Base-by-base conservation (phyloP, 2,888 invertebrate species). In the Aspidiotus rigidus region DNA sequence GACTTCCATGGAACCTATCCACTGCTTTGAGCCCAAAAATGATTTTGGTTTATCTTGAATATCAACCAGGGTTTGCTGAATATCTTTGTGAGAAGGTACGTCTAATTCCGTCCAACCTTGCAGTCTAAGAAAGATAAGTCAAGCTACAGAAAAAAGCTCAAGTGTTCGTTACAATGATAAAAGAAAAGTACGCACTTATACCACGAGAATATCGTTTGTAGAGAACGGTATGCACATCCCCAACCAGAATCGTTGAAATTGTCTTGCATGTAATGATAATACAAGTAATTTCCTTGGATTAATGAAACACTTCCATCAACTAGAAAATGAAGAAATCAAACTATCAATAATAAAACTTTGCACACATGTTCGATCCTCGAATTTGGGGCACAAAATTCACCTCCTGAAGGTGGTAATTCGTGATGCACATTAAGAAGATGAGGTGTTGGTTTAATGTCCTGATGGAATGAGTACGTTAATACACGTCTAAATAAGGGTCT, bases 1-100 rank as follows among this genome's bases (percentile, higher is more conserved):
- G 13, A 99, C 93, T 83, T 99, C 99, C 7, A 93, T 92, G 0
- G 97, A 97, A 8, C 99, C 99, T 77, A 99, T 98, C 99, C 99
- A 99, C 77, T 95, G 89, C 71, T 85, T 86, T 0, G 95, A 94
- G 28, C 92, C 93, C 62, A 96, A 80, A 80, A 99, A 98, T 63
- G 82, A 83, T 0, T 84, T 77, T 1, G 88, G 87, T 79, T 99
- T 99, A 78, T 99, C 99, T 13, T 93, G 93, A 74, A 99, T 89
- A 74, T 89, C 87, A 11, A 96, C 93, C 74, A 99, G 84, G 79
- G 92, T 92, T 81, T 94, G 85, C 80, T 99, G 98, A 74, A 98
- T 94, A 73, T 92, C 88, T 75, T 80, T 80, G 77, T 93, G 93
- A 6, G 85, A 85, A 15, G 97, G 98, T 71, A 94, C 83, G 15